Conservation (phyloP, 1,140 invertebrate genomes). For the Drosophila punjabiensis region DNA sequence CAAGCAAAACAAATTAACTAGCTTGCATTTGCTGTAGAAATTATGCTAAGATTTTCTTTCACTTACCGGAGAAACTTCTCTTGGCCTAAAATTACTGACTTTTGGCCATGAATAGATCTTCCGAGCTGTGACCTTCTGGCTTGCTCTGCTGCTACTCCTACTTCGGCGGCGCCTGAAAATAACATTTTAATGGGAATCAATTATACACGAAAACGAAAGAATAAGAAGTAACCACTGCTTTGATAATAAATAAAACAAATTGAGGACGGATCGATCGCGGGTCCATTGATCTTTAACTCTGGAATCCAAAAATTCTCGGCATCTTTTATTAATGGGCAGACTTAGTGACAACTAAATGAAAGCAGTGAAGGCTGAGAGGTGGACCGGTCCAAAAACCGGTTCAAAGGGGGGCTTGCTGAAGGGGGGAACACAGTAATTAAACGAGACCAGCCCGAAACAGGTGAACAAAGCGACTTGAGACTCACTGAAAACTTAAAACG, state of each 20-base stretch:
- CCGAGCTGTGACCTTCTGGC: slow-evolving; percentile 1
- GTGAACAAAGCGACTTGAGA: slow-evolving; percentile 58
- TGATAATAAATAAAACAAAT: slow-evolving; percentile 59
- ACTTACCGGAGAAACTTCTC: neutral
- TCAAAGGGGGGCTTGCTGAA: neutral
- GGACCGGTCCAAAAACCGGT: slow-evolving; percentile 44
- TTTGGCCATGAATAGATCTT: neutral
- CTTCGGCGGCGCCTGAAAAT: neutral
- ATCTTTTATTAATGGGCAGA: slow-evolving; percentile 66
- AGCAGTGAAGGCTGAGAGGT: neutral
- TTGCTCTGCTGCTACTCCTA: neutral
- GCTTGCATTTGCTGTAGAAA: neutral
- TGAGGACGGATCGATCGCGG: slow-evolving; percentile 39
- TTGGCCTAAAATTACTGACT: neutral
- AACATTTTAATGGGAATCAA: neutral
- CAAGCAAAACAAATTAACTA: neutral
- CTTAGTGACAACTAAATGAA: slow-evolving; percentile 79
- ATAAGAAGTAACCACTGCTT: slow-evolving; percentile 12
- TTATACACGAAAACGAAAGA: neutral
- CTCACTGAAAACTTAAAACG: slow-evolving; percentile 14
- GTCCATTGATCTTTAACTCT: slow-evolving; percentile 54
- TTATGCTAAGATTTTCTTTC: neutral
- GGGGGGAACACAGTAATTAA: slow-evolving; percentile 57
- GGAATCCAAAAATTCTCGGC: slow-evolving; percentile 23
- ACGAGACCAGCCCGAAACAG: slow-evolving; percentile 60